These are phyloP conservation scores for Strigops habroptila DNA, from an alignment of 2,113 vertebrate species.

Conservation along the genomic window DNA sequence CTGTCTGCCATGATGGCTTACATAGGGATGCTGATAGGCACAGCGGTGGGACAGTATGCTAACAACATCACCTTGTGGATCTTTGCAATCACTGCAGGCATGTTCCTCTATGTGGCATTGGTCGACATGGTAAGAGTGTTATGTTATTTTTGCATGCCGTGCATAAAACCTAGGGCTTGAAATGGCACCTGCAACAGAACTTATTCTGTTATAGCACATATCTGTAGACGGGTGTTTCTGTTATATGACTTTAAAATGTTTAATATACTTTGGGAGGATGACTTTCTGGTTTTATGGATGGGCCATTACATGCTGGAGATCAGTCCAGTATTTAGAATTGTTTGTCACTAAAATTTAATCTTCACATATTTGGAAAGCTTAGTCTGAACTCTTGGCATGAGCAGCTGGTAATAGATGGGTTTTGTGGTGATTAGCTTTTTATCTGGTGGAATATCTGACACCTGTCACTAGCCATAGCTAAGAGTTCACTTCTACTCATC, in stretches of 20 bases:
- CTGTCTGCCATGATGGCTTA: constrained; percentile 98
- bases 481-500: neutral
- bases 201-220: neutral
- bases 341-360: neutral
- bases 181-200: neutral
- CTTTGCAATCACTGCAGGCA: constrained; percentile 95
- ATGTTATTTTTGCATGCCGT: neutral
- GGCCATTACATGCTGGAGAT: neutral
- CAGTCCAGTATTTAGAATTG: neutral
- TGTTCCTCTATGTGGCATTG: constrained; percentile 98
- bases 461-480: neutral
- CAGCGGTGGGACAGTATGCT: constrained; percentile 92
- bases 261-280: neutral
- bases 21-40: constrained; percentile 94
- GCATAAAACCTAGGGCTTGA: neutral
- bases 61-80: constrained; percentile 97
- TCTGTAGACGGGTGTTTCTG: neutral
- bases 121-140: constrained; percentile 92
- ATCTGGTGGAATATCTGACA: neutral
- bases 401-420: neutral
- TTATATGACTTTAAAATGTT: neutral
- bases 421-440: neutral
- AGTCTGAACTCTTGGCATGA: neutral
- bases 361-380: neutral
- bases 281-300: neutral